A percentile compares a stretch with the other conserved stretches of the same genome.
These are phyloP conservation scores for Chorisops tibialis DNA, from an alignment of 2,888 invertebrate species.

Conservation along the genomic window DNA sequence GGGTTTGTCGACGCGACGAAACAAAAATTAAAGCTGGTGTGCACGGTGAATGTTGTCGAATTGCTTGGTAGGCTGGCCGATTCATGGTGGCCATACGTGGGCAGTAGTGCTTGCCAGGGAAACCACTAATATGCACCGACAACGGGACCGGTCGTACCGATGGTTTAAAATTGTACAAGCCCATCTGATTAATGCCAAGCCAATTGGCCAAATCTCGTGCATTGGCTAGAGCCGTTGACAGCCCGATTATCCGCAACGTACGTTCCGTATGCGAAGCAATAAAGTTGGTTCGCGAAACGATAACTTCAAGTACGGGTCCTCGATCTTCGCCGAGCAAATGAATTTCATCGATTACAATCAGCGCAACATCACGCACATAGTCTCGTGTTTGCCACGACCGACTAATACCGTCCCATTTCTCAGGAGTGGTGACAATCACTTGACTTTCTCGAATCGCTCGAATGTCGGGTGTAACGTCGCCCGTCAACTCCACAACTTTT, in stretches of 20 bases:
- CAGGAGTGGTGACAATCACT: conserved; percentile 97
- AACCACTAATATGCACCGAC: conserved; percentile 87
- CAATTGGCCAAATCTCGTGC: conserved; percentile 95
- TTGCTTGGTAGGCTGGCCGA: conserved; percentile 94
- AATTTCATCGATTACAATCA: conserved; percentile 97
- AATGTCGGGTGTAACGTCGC: conserved; percentile 82
- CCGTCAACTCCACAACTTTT: conserved; percentile 93
- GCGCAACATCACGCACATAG: conserved; percentile 86
- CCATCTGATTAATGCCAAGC: conserved; percentile 85
- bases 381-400: conserved; percentile 96
- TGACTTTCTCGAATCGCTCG: conserved; percentile 78
- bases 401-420: conserved; percentile 99
- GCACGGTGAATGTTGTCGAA: conserved; percentile 83
- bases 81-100: conserved; percentile 99
- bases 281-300: conserved; percentile 95
- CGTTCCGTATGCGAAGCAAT: conserved; percentile 85
- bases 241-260: conserved; percentile 82
- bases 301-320: conserved; percentile 91
- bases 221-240: conserved; percentile 97
- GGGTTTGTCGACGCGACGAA: conserved; percentile 93
- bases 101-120: conserved; percentile 97
- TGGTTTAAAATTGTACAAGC: conserved; percentile 96
- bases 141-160: conserved; percentile 96
- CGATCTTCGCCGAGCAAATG: conserved; percentile 91
- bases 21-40: conserved; percentile 94